Base-by-base conservation (phyloP, 2,888 invertebrate genomes). In the Creontiades dilutus region DNA sequence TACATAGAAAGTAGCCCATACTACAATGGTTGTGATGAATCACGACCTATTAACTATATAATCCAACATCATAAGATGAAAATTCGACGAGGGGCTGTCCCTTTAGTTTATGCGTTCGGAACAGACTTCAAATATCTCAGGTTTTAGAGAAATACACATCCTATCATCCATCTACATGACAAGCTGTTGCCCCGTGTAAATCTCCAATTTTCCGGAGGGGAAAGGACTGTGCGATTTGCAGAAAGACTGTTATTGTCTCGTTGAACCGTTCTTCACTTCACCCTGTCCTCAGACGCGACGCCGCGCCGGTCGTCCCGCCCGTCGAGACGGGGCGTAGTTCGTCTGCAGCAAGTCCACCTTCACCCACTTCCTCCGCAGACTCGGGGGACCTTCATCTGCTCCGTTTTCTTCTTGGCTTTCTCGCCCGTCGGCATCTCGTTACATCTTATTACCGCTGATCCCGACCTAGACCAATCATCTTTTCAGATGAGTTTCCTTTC, bases 271-370 rank as follows among this genome's bases (percentile, higher is more conserved):
- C 61, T 19, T 61, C 19, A 61, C 61, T 19, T 61, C 19, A 61
- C 61, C 61, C 61, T 16, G 61, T n/a, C 68, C 37, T 37, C 37
- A 37, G 37, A 37, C 37, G 37, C 37, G 37, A 37, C 37, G 68
- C 23, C 68, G 68, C 68, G 27, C 19, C 68, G 19, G 19, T 27
- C 68, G 68, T 68, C 23, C 23, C 68, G n/a, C 68, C 68, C 68
- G 23, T 19, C 19, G 12, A 12, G 19, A n/a, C 11, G 27, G 68
- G 68, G 68, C 68, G 68, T 68, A 68, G 19, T 23, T 68, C 23
- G 68, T 68, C 68, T 68, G 23, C 68, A 23, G 23, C 68, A 68
- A 68, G 78, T 78, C 78, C 78, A 78, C 78, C 78, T 78, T 78
- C 78, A 78, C 78, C 78, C 78, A 78, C 46, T 46, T 78, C 47